Percentiles rank a stretch among this genome's conserved stretches.
phyloP scores from a whole-genome alignment of 2,888 invertebrate genomes.

The Dendrolimus pini region DNA sequence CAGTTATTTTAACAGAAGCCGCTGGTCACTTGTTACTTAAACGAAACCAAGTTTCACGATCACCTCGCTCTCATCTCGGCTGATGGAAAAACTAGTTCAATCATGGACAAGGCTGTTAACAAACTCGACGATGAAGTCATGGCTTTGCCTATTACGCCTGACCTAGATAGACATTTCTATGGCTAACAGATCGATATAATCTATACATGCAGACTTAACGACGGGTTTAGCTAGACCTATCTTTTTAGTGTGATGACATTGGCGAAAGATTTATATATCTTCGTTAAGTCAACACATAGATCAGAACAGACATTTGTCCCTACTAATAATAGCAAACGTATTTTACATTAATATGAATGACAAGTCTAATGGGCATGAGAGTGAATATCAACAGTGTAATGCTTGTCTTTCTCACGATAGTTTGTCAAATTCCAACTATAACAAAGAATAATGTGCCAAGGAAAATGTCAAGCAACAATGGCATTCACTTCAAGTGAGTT shows the following conservation, averaged over 20 bases:
- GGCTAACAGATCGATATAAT: background rate
- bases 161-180: conserved; percentile 47
- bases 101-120: conserved; percentile 56
- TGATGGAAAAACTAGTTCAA: conserved; percentile 64
- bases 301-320: background rate
- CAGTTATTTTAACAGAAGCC: background rate
- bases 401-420: background rate
- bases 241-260: background rate
- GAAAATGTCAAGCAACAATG: background rate
- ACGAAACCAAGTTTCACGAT: conserved; percentile 32
- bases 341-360: background rate
- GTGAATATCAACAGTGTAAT: background rate
- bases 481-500: background rate
- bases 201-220: background rate
- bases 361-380: background rate
- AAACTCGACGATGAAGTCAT: conserved; percentile 47
- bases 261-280: background rate
- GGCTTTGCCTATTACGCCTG: conserved; percentile 55
- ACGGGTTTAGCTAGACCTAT: background rate
- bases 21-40: conserved; percentile 18
- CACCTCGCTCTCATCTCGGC: conserved; percentile 53
- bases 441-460: background rate
- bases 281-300: background rate
- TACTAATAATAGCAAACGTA: background rate
- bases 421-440: background rate